A percentile compares a stretch with the other conserved stretches of the same genome.
Evolutionary conservation across 2,797 vertebrate genomes (phyloP).

Genomic region (Leucoraja ocellata): DNA sequence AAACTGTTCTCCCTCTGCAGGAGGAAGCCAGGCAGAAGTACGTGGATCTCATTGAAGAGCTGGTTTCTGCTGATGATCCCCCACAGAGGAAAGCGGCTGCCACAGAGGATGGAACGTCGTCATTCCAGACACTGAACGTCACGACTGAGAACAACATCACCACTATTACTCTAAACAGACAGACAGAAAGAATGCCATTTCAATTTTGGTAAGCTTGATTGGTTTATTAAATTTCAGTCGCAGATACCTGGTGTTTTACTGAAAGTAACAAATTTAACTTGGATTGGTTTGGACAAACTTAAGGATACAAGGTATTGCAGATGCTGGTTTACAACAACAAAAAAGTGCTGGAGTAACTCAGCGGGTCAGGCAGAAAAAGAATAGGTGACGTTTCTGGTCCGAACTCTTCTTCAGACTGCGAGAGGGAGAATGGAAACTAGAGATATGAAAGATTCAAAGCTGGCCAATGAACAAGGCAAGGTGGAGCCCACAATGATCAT

Average conservation of each 20-base stretch:
- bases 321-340: too few species aligned
- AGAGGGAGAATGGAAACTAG: too few species aligned
- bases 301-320: too few species aligned
- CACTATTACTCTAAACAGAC: constrained; percentile 80
- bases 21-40: constrained; percentile 77
- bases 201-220: constrained; percentile 55
- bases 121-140: constrained; percentile 65
- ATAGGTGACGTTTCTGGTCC: too few species aligned
- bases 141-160: constrained; percentile 73
- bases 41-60: constrained; percentile 67
- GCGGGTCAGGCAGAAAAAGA: too few species aligned
- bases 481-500: too few species aligned
- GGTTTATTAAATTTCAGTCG: background rate
- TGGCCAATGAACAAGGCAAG: too few species aligned
- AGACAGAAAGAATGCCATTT: constrained; percentile 80
- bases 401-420: too few species aligned
- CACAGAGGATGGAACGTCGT: constrained; percentile 41
- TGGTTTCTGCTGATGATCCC: constrained; percentile 59
- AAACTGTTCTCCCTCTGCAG: constrained; percentile 51
- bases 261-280: background rate
- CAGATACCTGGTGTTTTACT: background rate
- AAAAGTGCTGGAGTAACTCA: too few species aligned
- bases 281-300: background rate
- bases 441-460: too few species aligned
- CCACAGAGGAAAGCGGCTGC: constrained; percentile 45